Percentiles rank a stretch among this genome's conserved stretches.
Evolutionary conservation across 2,113 vertebrate species (phyloP).

Genomic region (Poecile atricapillus): DNA sequence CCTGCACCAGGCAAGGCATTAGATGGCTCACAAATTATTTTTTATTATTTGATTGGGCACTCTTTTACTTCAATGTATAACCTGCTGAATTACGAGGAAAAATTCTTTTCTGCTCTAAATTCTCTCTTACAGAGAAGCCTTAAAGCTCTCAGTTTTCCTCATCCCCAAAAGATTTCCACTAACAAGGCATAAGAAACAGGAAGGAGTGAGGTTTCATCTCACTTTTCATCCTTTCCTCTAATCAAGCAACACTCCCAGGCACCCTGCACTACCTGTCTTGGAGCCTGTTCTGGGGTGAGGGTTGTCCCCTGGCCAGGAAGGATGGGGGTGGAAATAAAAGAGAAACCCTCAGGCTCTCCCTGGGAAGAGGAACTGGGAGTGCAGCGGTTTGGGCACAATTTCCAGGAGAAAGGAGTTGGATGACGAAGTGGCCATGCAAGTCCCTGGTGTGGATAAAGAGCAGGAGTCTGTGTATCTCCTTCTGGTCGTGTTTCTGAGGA

Average conservation of each 20-base stretch:
- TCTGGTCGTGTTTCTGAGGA: not conserved
- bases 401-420: not conserved
- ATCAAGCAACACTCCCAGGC: not conserved
- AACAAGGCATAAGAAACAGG: not conserved
- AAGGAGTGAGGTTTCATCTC: not conserved
- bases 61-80: not conserved
- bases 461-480: accelerated
- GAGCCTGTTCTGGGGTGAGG: slow-evolving; percentile 7
- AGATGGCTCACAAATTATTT: not conserved
- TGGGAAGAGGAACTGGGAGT: not conserved
- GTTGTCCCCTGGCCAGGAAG: slow-evolving; percentile 15
- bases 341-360: not conserved
- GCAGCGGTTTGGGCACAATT: not conserved
- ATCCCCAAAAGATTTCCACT: not conserved
- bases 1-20: not conserved
- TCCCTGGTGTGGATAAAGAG: not conserved
- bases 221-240: not conserved
- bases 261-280: slow-evolving; percentile 10
- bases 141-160: not conserved
- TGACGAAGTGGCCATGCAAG: not conserved
- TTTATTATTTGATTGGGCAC: not conserved
- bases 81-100: not conserved
- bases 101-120: not conserved
- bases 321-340: not conserved
- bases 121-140: not conserved